Evolutionary conservation across 2,888 invertebrate genomes (phyloP).

Genomic region (Fragum sueziense): DNA sequence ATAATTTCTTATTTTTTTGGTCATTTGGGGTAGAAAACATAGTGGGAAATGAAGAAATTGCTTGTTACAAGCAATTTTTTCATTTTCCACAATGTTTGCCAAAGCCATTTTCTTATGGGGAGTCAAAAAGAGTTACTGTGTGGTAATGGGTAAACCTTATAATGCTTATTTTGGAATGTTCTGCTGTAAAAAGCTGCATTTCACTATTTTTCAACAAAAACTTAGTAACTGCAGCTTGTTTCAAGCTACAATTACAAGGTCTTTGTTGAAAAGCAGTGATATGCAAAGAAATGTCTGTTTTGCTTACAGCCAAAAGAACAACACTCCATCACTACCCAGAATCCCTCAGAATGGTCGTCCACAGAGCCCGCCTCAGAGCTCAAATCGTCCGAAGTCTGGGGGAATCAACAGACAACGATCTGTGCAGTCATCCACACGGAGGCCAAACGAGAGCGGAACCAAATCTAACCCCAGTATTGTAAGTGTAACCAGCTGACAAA

Average conservation of each 20-base stretch:
- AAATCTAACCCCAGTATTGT: constrained; percentile 60
- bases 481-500: no score
- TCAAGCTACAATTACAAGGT: no score
- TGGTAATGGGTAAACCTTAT: not conserved
- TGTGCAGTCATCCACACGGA: constrained; percentile 54
- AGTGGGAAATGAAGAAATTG: not conserved
- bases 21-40: no score
- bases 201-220: no score
- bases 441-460: constrained; percentile 34
- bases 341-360: constrained; percentile 74
- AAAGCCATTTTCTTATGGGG: no score
- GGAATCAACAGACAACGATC: constrained; percentile 55
- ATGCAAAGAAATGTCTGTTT: no score
- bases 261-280: no score
- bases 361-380: constrained; percentile 68
- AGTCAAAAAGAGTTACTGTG: no score
- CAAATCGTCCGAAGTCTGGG: constrained; percentile 70
- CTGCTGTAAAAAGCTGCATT: no score
- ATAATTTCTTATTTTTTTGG: no score
- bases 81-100: not conserved
- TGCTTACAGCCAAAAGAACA: constrained; percentile 55
- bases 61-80: not conserved
- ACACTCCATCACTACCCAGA: constrained; percentile 74
- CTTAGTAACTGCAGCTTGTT: no score
- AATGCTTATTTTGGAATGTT: no score